A percentile compares a stretch with the other conserved stretches of the same genome.
Evolutionary conservation across 2,113 vertebrate species (phyloP).

Genomic region (Xyrauchen texanus): DNA sequence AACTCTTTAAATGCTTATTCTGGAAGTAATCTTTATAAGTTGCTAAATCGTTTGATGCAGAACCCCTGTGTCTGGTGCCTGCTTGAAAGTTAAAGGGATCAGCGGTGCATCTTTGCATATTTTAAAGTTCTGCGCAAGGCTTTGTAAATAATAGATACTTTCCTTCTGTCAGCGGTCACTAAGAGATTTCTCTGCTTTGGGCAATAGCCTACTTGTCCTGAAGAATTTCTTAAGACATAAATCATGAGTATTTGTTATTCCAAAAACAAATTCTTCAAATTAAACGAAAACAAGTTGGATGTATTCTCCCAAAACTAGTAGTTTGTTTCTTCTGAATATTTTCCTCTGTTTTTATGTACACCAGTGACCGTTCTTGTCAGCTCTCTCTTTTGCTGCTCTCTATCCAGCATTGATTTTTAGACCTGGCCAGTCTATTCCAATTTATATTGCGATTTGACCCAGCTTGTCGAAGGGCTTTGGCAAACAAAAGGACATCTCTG

Average conservation of each 20-base stretch:
- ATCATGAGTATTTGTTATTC: neutral
- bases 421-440: slow-evolving; percentile 38
- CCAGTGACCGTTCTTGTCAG: neutral
- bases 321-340: neutral
- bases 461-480: slow-evolving; percentile 32
- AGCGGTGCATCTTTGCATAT: neutral
- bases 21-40: too few species aligned
- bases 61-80: neutral
- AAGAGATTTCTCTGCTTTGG: slow-evolving; percentile 20
- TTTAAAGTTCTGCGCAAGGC: slow-evolving; percentile 17
- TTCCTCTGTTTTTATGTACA: neutral
- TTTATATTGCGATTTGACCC: slow-evolving; percentile 44
- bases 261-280: neutral
- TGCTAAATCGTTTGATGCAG: too few species aligned
- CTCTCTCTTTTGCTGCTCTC: neutral
- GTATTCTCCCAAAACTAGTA: neutral
- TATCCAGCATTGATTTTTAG: slow-evolving; percentile 12
- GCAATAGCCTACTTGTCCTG: neutral
- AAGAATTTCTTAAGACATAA: neutral
- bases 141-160: slow-evolving; percentile 33
- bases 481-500: slow-evolving; percentile 47
- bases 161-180: slow-evolving; percentile 5
- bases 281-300: neutral
- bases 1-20: neutral
- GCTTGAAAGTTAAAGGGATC: neutral